These are phyloP conservation scores for Tetragonula carbonaria DNA, from an alignment of 2,888 invertebrate species.

Conservation along the genomic window DNA sequence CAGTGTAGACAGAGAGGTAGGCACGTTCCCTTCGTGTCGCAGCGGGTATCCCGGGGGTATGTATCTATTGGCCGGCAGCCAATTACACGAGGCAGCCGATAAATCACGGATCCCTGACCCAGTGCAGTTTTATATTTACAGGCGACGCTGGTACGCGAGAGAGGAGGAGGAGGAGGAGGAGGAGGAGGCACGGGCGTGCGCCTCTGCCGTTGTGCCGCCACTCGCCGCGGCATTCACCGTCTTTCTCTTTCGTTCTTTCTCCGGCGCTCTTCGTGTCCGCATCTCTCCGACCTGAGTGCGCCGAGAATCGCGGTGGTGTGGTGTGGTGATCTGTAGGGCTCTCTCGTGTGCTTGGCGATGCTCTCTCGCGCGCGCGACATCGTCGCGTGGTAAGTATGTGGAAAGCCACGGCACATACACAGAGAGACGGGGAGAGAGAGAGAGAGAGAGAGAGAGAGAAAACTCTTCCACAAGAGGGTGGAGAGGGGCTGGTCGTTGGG, in stretches of 20 bases:
- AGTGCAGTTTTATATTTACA: constrained; percentile 83
- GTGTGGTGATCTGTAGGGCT: neutral
- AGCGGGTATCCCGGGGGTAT: constrained; percentile 67
- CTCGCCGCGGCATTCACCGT: constrained; percentile 45
- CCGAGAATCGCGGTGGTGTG: neutral
- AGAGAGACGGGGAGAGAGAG: constrained; percentile 19
- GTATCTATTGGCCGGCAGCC: constrained; percentile 80
- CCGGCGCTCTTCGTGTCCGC: neutral
- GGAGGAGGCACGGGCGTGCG: constrained; percentile 33
- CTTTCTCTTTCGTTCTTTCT: constrained; percentile 30
- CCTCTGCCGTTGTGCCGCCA: constrained; percentile 31
- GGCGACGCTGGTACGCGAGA: constrained; percentile 57
- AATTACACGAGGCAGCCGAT: constrained; percentile 80
- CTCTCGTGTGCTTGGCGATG: constrained; percentile 25
- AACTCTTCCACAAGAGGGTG: constrained; percentile 51
- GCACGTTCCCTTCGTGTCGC: constrained; percentile 51
- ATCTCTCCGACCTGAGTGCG: neutral
- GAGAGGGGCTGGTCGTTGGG: constrained; percentile 52
- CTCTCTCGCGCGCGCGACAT: constrained; percentile 48
- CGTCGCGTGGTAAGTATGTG: constrained; percentile 12
- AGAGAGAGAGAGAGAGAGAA: constrained; percentile 33
- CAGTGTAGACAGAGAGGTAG: constrained; percentile 15
- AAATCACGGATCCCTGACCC: constrained; percentile 83
- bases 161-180: constrained; percentile 8
- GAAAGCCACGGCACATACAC: constrained; percentile 36